Percentiles rank a stretch among this genome's conserved stretches.
phyloP scores from a whole-genome alignment of 1,140 invertebrate genomes.

The Thaumetopoea pityocampa region DNA sequence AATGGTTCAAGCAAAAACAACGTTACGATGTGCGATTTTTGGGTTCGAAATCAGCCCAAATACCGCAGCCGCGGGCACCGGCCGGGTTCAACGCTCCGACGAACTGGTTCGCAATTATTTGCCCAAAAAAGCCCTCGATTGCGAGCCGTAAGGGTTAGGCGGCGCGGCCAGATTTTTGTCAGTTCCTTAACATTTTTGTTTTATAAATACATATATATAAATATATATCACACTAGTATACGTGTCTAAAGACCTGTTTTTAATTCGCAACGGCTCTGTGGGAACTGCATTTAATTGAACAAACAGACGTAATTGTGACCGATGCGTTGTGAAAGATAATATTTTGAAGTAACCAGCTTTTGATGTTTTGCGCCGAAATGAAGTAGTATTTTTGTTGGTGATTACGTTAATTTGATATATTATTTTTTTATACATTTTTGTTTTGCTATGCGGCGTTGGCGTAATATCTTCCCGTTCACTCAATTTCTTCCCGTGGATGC shows the following conservation, averaged over 20 bases:
- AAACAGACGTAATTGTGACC: too few relatives aligned
- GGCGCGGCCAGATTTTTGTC: constrained; percentile 12
- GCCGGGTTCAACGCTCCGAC: constrained; percentile 41
- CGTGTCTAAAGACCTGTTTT: background rate
- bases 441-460: too few relatives aligned
- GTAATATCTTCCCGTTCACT: too few relatives aligned
- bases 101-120: constrained; percentile 58
- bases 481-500: too few relatives aligned
- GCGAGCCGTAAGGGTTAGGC: constrained; percentile 27
- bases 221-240: constrained; percentile 4
- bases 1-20: constrained; percentile 54
- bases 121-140: constrained; percentile 50
- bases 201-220: too few relatives aligned
- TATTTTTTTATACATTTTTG: too few relatives aligned
- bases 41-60: constrained; percentile 55
- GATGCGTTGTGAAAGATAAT: too few relatives aligned
- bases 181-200: constrained; percentile 16
- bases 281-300: constrained; percentile 8
- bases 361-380: too few relatives aligned
- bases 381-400: too few relatives aligned
- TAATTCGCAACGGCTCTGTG: background rate
- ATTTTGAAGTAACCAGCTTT: too few relatives aligned
- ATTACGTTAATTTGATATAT: too few relatives aligned
- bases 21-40: constrained; percentile 57
- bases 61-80: constrained; percentile 36